Evolutionary conservation across 2,113 vertebrate species (phyloP), one percentile per base, ranked within the genome.

Genomic region (Strix aluco): DNA sequence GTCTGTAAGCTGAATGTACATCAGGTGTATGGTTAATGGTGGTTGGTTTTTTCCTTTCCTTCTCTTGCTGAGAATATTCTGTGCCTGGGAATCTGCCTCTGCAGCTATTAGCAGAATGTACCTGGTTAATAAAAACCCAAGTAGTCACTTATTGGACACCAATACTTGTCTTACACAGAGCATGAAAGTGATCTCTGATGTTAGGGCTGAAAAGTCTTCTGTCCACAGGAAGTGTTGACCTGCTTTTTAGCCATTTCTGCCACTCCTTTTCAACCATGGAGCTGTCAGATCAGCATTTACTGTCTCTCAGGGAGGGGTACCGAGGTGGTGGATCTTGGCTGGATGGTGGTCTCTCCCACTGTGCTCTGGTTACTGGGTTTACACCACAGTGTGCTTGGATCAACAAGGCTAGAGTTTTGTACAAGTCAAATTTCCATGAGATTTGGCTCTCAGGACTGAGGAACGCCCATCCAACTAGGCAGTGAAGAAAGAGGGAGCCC

Each of bases 321-420:
- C 11, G 14, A 32, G 10, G 21, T 52, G 57, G 10, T 59, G 59
- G 29, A 4, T 65, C 44, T 65, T 7, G 4, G 18, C 46, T 86
- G 63, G 46, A 9, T 42, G 36, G 25, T 40, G 30, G 19, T 49
- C 8, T 90, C 6, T 80, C 38, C 26, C 51, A 38, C 40, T 5
- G 1, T 3, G 25, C 34, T 85, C 36, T 93, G 44, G 26, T n/a
- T 13, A 13, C 34, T 70, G 72, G 51, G 19, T 63, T 59, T 61
- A 29, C 6, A 25, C 38, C 15, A 42, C 14, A 10, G 8, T 34
- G 25, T 22, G 22, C 47, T 63, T 0, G 0, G 11, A 34, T 81
- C 73, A 86, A 17, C n/a, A 46, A 23, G n/a, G 14, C 0, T 0
- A 81, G 40, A 55, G 40, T 32, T 74, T 58, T 51, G 22, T 51